Conservation (phyloP, 1,140 invertebrate species). For the Drosophila parvula region DNA sequence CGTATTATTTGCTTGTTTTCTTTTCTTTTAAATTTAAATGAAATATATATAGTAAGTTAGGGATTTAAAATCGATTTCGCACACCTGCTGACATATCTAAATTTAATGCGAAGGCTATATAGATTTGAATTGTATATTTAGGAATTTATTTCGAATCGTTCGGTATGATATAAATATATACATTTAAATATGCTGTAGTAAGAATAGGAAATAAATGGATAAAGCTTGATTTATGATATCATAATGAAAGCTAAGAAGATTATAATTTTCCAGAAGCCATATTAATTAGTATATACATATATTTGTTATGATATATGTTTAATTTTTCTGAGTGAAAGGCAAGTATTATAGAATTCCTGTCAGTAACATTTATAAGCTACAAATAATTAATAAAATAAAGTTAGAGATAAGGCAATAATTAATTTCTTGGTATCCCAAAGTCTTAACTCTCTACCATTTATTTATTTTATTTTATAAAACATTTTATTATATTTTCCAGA, state of each 20-base stretch:
- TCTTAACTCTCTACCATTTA: neutral
- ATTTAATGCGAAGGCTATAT: neutral
- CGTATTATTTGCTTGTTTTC: neutral
- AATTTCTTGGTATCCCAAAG: neutral
- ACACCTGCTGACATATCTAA: neutral
- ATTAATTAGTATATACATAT: too few relatives aligned
- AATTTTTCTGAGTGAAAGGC: too few relatives aligned
- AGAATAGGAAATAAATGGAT: neutral
- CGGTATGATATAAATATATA: neutral
- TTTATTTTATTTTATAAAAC: too few relatives aligned
- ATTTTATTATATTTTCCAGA: slow-evolving; percentile 36
- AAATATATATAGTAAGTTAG: too few relatives aligned
- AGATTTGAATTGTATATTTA: neutral
- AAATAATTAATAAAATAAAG: neutral
- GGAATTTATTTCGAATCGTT: neutral
- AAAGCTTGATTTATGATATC: neutral
- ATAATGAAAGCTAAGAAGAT: neutral
- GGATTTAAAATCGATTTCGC: neutral
- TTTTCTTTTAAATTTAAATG: neutral
- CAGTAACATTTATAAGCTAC: neutral
- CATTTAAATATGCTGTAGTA: neutral
- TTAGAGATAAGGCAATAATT: too few relatives aligned
- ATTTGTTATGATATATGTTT: too few relatives aligned
- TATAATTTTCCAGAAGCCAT: neutral
- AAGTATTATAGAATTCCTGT: neutral